A percentile compares a stretch with the other conserved stretches of the same genome.
Evolutionary conservation across 1,140 invertebrate genomes (phyloP).

Genomic region (Eriocheir sinensis): DNA sequence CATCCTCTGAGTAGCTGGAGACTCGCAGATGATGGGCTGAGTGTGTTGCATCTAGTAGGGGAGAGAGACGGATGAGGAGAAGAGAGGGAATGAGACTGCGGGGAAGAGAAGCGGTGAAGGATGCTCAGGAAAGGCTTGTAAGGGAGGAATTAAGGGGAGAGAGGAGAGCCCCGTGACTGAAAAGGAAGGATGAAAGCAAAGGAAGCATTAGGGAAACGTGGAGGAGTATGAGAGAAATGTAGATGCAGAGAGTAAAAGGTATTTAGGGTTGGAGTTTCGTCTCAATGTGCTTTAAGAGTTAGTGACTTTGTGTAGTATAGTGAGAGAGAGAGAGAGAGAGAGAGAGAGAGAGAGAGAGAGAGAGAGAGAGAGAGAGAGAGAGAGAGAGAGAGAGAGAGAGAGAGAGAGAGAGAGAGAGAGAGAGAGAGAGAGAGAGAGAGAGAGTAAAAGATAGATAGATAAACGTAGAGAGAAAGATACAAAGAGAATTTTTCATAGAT

Average conservation of each 20-base stretch:
- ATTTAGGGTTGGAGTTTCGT: neutral
- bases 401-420: too few species aligned
- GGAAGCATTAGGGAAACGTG: too few species aligned
- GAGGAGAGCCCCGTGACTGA: too few species aligned
- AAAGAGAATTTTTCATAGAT: too few species aligned
- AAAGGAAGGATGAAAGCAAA: too few species aligned
- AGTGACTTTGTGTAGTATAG: neutral
- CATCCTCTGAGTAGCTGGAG: too few species aligned
- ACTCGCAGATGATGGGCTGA: too few species aligned
- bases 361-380: conserved; percentile 19
- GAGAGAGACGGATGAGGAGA: neutral
- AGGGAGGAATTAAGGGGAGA: too few species aligned
- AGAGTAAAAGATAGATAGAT: too few species aligned
- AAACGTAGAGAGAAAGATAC: too few species aligned
- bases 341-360: conserved; percentile 11
- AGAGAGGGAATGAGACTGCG: neutral
- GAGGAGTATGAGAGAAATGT: neutral
- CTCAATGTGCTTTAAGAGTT: neutral
- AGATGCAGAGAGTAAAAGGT: neutral
- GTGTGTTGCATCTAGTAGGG: neutral
- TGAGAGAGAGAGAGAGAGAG: neutral
- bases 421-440: too few species aligned
- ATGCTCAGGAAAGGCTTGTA: too few species aligned
- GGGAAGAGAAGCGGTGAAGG: conserved; percentile 9
- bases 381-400: neutral